Conservation (phyloP, 2,113 vertebrate species). For the Ariopsis seemanni region DNA sequence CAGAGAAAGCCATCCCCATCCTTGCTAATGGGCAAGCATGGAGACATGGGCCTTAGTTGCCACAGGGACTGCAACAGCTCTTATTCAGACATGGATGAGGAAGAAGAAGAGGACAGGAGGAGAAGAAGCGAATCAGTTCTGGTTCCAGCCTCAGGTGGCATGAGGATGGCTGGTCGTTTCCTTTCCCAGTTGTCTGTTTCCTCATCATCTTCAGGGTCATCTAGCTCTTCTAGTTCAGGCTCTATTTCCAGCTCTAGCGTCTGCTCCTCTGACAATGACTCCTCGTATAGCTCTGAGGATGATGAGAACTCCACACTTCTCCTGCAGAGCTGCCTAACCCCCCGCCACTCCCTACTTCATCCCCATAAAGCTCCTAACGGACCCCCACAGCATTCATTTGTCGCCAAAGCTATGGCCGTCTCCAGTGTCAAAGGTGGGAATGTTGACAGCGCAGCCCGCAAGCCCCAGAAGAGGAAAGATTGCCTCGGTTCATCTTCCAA, state of each 20-base stretch:
- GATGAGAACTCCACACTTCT: constrained; percentile 88
- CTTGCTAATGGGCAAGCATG: constrained; percentile 65
- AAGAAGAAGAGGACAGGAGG: constrained; percentile 74
- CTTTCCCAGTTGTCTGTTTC: constrained; percentile 87
- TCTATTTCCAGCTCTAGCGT: constrained; percentile 92
- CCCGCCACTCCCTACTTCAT: constrained; percentile 84
- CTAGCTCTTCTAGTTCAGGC: constrained; percentile 90
- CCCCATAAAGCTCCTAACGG: constrained; percentile 76
- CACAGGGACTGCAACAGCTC: constrained; percentile 91
- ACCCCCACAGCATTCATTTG: constrained; percentile 83
- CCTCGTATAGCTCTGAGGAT: constrained; percentile 92
- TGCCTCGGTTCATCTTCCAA: constrained; percentile 74
- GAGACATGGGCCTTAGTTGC: constrained; percentile 82
- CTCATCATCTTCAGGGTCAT: constrained; percentile 93
- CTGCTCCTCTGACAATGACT: constrained; percentile 95
- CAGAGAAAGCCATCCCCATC: constrained; percentile 79
- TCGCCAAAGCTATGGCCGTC: constrained; percentile 80
- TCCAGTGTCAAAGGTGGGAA: constrained; percentile 74
- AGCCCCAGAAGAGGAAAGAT: constrained; percentile 84
- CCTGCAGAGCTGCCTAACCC: constrained; percentile 88
- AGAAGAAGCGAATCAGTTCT: constrained; percentile 57
- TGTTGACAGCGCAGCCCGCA: constrained; percentile 58
- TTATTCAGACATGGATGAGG: constrained; percentile 87
- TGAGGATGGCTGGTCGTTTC: constrained; percentile 83
- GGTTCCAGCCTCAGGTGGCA: constrained; percentile 67